Evolutionary conservation across 2,888 invertebrate genomes (phyloP).

Genomic region (Drosophila nr. medialis): DNA sequence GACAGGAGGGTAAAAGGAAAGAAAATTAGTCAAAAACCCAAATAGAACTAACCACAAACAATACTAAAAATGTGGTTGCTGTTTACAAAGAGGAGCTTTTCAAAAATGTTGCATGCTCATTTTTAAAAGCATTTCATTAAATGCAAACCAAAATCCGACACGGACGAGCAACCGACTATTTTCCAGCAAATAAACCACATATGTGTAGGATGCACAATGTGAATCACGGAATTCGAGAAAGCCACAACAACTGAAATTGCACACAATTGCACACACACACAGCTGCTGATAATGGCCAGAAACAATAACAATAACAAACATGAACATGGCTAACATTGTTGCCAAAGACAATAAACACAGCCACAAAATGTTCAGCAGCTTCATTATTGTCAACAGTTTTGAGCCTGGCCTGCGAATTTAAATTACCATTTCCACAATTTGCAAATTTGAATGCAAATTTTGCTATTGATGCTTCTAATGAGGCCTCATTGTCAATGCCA

Average conservation of each 20-base stretch:
- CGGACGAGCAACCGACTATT: background rate
- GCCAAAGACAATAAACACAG: constrained; percentile 59
- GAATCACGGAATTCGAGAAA: constrained; percentile 37
- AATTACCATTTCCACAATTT: constrained; percentile 13
- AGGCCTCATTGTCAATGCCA: constrained; percentile 8
- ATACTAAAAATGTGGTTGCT: constrained; percentile 23
- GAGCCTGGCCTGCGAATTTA: background rate
- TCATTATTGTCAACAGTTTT: constrained; percentile 64
- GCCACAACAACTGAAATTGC: constrained; percentile 46
- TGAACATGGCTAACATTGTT: constrained; percentile 46
- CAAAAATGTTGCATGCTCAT: background rate
- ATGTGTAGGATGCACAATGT: constrained; percentile 21
- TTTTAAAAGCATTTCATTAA: constrained; percentile 6
- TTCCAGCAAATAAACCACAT: constrained; percentile 34
- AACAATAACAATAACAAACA: constrained; percentile 21
- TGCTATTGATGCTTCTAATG: constrained; percentile 27
- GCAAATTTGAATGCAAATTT: constrained; percentile 21
- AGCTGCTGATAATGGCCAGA: constrained; percentile 30
- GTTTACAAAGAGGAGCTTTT: background rate
- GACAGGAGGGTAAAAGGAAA: accelerated
- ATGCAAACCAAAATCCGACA: constrained; percentile 6
- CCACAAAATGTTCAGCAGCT: constrained; percentile 70
- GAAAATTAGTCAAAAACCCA: background rate
- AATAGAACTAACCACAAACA: constrained; percentile 12
- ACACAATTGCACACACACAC: constrained; percentile 8